These are phyloP conservation scores for Olivierus martensii DNA, from an alignment of 1,140 invertebrate species.

Conservation along the genomic window DNA sequence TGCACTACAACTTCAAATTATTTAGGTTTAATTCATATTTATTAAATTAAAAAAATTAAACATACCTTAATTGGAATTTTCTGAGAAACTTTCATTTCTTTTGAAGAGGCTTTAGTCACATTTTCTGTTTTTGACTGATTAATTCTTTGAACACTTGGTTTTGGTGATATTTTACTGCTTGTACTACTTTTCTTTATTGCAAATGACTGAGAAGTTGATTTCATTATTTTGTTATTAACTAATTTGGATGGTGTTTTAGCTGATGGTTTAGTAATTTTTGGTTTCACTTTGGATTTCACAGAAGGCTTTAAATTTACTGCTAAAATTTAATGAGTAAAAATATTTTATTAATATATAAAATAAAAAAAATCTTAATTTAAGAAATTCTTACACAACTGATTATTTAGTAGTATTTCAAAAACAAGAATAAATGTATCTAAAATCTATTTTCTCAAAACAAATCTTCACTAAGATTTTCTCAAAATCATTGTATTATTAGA, in stretches of 20 bases:
- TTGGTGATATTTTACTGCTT: background rate
- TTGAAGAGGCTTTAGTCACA: background rate
- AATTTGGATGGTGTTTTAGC: slow-evolving; percentile 1
- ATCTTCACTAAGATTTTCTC: too few species aligned
- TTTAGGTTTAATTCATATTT: too few species aligned
- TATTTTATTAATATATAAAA: too few species aligned
- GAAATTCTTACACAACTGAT: too few species aligned
- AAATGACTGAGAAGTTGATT: background rate
- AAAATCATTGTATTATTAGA: too few species aligned
- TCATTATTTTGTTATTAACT: background rate
- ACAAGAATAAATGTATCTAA: too few species aligned
- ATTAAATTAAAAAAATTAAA: background rate
- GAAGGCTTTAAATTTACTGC: background rate
- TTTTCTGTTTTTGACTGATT: slow-evolving; percentile 2
- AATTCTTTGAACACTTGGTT: background rate
- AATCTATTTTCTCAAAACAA: too few species aligned
- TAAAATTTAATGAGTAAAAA: background rate
- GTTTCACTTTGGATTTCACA: background rate
- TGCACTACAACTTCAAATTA: too few species aligned
- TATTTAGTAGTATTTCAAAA: too few species aligned
- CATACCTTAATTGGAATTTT: background rate
- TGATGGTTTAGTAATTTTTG: background rate
- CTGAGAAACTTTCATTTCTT: background rate
- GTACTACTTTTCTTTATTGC: background rate
- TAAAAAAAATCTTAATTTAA: too few species aligned